Evolutionary conservation across 2,797 vertebrate species (phyloP), one percentile per base, ranked within the genome.

Genomic region (Euphonia xanthogaster): DNA sequence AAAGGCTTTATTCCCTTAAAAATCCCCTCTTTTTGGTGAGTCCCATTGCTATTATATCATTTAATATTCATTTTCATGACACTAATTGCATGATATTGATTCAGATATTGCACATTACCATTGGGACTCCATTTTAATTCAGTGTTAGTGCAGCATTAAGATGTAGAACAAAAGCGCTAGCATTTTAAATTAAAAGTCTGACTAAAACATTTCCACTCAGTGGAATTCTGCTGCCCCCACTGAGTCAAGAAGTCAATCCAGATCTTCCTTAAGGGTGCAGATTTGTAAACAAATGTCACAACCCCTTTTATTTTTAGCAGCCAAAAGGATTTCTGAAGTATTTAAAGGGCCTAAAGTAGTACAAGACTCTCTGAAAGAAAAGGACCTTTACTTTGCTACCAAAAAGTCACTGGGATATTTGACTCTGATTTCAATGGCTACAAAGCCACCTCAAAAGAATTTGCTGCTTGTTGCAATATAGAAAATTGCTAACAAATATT

Each of bases 111-210:
- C 50, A 83, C 55, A 79, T 97, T 94, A 95, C 88, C 78, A 78
- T 79, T 77, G 92, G 87, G 91, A 96, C 91, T 95, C 90, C 87
- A 95, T 95, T 97, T 97, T 97, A 97, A 97, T 96, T 96, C 93
- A 96, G 21, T 71, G 82, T 92, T 94, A 97, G 92, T 33, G 58
- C 67, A 82, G 62, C 67, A 96, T 95, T 96, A 96, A 95, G 97
- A 94, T 67, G 65, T 87, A 95, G 97, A 96, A 67, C 40, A 73
- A 88, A 96, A 91, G 51, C 54, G 68, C 91, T 85, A 74, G 27
- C 28, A 55, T 87, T 90, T 83, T 70, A 89, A 94, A 24, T 33
- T 57, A 50, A 80, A 96, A 95, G 47, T 94, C 58, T 12, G 62
- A 63, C 66, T 88, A 68, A 94, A 97, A 85, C 78, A 91, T 86